Evolutionary conservation across 2,797 vertebrate genomes (phyloP), one percentile per base, ranked within the genome.

Genomic region (Corythornis leucogaster): DNA sequence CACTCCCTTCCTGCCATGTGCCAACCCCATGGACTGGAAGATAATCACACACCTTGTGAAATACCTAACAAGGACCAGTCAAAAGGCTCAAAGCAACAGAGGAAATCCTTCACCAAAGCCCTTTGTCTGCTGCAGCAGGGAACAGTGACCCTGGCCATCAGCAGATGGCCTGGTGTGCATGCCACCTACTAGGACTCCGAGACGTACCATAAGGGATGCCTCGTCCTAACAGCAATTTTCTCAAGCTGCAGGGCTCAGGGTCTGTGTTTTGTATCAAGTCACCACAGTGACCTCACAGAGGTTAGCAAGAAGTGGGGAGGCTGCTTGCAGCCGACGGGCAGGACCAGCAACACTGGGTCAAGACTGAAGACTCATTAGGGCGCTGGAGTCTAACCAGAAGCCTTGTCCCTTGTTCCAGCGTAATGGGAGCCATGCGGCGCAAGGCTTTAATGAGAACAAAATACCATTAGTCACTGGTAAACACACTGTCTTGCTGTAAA

Each of bases 301-400:
- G 22, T 31, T 4, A 46, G 8, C 8, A 12, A 35, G 75, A 11
- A 14, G 57, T 2, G 17, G 20, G n/a, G 35, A 4, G 33, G 57
- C 33, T 43, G 53, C n/a, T 0, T 0, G 35, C 48, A 57, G 75
- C 50, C 8, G 1, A 5, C 5, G 9, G 16, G 4, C 0, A 2
- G 73, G 74, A 83, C n/a, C 53, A 24, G 33, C 8, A 24, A n/a
- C 70, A 61, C 43, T 15, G 59, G 61, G 43, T 15, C 0, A 2
- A 45, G 45, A 46, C 1, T 10, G 2, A 28, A 70, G 42, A 21
- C 43, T 58, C 64, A 15, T 26, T 13, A 25, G 21, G 59, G 38
- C 31, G 31, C 28, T 2, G 43, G 38, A 57, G 57, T 24, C 51
- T 53, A 31, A 55, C 9, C 57, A 81, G 42, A 16, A 64, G 54